Base-by-base conservation (phyloP, 2,113 vertebrate species). In the Stigmatopora argus region DNA sequence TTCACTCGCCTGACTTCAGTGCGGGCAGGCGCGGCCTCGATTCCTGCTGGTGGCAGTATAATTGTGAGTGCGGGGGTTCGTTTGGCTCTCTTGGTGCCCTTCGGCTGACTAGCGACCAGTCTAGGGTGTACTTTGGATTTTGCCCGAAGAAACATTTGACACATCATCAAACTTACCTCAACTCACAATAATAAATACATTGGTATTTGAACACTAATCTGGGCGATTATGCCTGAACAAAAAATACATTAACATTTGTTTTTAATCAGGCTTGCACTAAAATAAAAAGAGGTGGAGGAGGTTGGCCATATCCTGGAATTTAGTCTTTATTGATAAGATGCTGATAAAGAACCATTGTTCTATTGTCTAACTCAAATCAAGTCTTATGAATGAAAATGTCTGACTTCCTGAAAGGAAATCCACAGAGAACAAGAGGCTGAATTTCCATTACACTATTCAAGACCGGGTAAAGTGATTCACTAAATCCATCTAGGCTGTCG, bases 301-400 rank as follows among this genome's bases (percentile, higher is more conserved):
- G 53, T 56, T 7, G 9, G 38, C 18, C 64, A 80, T 81, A 80
- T 87, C 86, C 88, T 89, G 86, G 59, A 68, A 85, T 85, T 88
- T 85, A 83, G 79, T 83, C 78, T 84, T 68, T 73, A 77, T 79
- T 81, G 81, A 85, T 73, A 72, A 80, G 76, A 67, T 67, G 79
- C 55, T 44, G 46, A 60, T 67, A 71, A 74, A 80, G 75, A 71
- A 69, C 83, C 69, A 89, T 88, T 87, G 86, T 88, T 85, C 87
- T 63, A 86, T 89, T 90, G 86, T 89, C 75, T 72, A 62, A n/a
- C 67, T 45, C 71, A 69, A 83, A 65, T 34, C 23, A 17, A 63
- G 65, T 59, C 62, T 82, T 76, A 77, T 80, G 83, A 76, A 78
- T 84, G 83, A 84, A 85, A 81, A 81, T 73, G 48, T 65, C 68